Percentiles rank a stretch among this genome's conserved stretches.
These are phyloP conservation scores for Pachyramphus minor DNA, from an alignment of 2,113 vertebrate genomes.

Conservation along the genomic window DNA sequence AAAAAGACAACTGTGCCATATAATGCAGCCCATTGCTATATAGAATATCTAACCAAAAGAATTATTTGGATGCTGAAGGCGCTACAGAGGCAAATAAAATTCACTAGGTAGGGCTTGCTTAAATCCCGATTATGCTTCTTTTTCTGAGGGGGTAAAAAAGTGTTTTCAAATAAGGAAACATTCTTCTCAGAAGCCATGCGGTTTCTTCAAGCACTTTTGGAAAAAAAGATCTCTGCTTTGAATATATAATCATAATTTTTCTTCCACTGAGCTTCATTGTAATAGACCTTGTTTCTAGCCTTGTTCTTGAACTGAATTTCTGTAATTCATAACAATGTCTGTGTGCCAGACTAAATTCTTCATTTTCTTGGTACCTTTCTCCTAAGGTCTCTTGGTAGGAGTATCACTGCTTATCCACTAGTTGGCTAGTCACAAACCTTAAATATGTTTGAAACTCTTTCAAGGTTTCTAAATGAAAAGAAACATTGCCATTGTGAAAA, in stretches of 20 bases:
- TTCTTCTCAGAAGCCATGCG: neutral
- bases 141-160: neutral
- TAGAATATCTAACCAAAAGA: neutral
- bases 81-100: neutral
- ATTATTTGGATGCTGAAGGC: neutral
- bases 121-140: neutral
- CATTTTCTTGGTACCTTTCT: neutral
- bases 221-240: neutral
- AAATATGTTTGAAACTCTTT: neutral
- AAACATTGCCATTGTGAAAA: neutral
- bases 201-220: neutral
- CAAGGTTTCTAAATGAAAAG: neutral
- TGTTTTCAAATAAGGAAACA: neutral
- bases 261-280: neutral
- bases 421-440: neutral
- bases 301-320: neutral
- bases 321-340: neutral
- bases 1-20: neutral
- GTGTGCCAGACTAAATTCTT: neutral
- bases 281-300: neutral
- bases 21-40: accelerated
- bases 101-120: neutral
- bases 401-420: neutral
- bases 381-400: neutral
- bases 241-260: neutral